Evolutionary conservation across 1,140 invertebrate species (phyloP), one percentile per base, ranked within the genome.

Genomic region (Drosophila tsacasi): DNA sequence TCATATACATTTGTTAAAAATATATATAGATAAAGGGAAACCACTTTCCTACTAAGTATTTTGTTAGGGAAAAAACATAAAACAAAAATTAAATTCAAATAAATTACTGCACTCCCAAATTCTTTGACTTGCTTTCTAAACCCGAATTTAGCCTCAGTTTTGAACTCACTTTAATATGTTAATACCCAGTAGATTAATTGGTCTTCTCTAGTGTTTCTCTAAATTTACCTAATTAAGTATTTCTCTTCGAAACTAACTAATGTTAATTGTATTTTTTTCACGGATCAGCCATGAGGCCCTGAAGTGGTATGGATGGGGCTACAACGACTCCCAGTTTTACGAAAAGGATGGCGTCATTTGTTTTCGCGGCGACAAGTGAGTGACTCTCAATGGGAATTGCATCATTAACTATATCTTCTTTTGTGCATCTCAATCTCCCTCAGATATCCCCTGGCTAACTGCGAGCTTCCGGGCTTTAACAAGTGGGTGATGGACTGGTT

Each of bases 271-370:
- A 37, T 55, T 37, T 66, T 32, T 39, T 55, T 65, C 79, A 21
- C 1, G 12, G 10, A 12, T 60, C 57, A 98, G 97, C 78, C 96
- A 97, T 92, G 95, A 97, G 19, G 90, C 97, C 19, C 93, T 99
- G 9, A 99, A 99, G 94, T 99, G 98, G 98, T 98, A 99, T 94
- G 99, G 99, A 46, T 99, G 99, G 99, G 99, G 99, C 9, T 99
- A 99, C 94, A 97, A 96, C 73, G 98, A 99, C 93, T 97, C 97
- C 0, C 94, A 95, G 82, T 99, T 98, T 93, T 90, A 94, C 59
- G 91, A 97, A 93, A 32, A 94, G 94, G 78, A 94, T 95, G 83
- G 94, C 94, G 59, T 94, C 25, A 94, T 98, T 23, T 94, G 95
- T 76, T 98, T 98, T 47, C 87, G 67, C n/a, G 85, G 85, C 23